Evolutionary conservation across 2,113 vertebrate species (phyloP).

Genomic region (Pangasianodon gigas): DNA sequence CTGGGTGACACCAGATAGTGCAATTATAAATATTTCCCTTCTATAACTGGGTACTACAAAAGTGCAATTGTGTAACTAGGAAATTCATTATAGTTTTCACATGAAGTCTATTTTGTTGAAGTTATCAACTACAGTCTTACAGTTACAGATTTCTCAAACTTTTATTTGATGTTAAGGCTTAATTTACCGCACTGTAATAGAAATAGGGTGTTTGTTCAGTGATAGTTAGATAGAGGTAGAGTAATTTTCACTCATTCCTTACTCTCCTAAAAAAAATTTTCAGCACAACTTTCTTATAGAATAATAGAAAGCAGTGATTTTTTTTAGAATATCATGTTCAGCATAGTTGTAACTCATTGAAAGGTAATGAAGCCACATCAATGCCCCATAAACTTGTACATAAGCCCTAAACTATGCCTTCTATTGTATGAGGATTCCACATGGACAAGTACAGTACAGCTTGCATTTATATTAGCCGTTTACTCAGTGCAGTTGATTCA

Average conservation of each 20-base stretch:
- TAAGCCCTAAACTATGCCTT: neutral
- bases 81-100: too few species aligned
- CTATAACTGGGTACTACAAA: too few species aligned
- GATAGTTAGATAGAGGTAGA: neutral
- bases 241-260: neutral
- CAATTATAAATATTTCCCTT: too few species aligned
- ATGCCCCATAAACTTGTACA: neutral
- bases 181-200: neutral
- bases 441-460: slow-evolving; percentile 27
- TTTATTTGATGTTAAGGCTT: neutral
- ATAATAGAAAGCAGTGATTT: neutral
- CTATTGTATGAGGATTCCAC: neutral
- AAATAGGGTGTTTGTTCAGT: neutral
- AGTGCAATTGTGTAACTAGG: too few species aligned
- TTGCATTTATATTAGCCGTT: slow-evolving; percentile 24
- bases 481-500: neutral
- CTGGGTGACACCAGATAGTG: too few species aligned
- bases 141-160: neutral
- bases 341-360: slow-evolving; percentile 1
- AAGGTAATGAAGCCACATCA: slow-evolving; percentile 4
- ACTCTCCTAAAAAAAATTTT: neutral
- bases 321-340: neutral
- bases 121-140: neutral
- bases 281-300: neutral
- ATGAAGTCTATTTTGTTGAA: too few species aligned